Evolutionary conservation across 2,113 vertebrate genomes (phyloP), one percentile per base, ranked within the genome.

Genomic region (Maccullochella peelii): DNA sequence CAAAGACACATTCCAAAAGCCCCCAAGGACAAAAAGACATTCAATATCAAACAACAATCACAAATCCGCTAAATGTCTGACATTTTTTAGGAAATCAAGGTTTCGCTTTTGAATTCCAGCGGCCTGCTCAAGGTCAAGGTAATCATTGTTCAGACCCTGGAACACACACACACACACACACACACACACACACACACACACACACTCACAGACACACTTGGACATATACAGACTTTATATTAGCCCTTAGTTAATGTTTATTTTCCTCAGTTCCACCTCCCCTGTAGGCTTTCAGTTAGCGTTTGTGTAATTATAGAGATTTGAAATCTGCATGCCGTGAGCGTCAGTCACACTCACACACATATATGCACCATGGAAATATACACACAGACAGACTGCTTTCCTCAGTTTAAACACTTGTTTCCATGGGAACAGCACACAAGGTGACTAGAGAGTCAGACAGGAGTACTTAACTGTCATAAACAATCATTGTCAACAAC

Each of bases 361-460:
- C 33, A 68, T n/a, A 71, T 38, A 42, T n/a, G n/a, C 27, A 27
- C 20, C 5, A 33, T 8, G 7, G n/a, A 61, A 67, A 86, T 50
- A 20, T 40, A 55, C 72, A 68, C 67, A 67, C 49, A 15, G 20
- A 42, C 65, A 58, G 0, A 59, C 44, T 58, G 78, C 61, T 68
- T 69, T 61, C 62, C 42, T 73, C 65, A 14, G 27, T 40, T 9
- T 57, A 15, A 82, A 82, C 82, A 82, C 49, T 27, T 47, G 87
- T 91, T 83, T 82, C 91, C 90, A 93, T 93, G 89, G 89, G 36
- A 91, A 93, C 88, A 58, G 63, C 71, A 75, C 74, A 67, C 27
- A 33, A 78, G 33, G 47, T 20, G 12, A 62, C 11, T 9, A 11
- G 11, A 77, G 49, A 87, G 9, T 36, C 7, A 71, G 30, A 66